phyloP scores from a whole-genome alignment of 2,797 vertebrate species.

The Anguilla marmorata region DNA sequence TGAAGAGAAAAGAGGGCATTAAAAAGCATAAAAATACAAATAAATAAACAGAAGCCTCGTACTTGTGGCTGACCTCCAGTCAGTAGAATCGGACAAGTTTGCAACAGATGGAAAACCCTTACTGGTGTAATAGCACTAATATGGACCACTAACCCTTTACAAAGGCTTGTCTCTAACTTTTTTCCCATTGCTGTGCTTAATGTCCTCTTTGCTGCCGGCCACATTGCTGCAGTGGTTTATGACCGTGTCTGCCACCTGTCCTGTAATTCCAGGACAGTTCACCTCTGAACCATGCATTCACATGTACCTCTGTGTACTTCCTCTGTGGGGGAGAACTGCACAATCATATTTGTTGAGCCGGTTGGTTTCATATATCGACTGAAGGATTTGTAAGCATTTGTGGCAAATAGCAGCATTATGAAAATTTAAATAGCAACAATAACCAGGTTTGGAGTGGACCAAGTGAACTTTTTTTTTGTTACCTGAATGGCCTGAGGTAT shows the following conservation, averaged over 20 bases:
- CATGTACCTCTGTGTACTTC: not conserved
- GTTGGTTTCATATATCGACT: not conserved
- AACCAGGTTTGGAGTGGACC: not conserved
- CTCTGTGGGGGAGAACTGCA: not conserved
- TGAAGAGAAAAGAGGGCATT: too few relatives aligned
- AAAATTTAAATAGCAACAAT: not conserved
- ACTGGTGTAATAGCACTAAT: conserved; percentile 54
- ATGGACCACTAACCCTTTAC: conserved; percentile 62
- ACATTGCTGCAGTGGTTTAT: conserved; percentile 65
- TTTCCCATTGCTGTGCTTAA: conserved; percentile 62
- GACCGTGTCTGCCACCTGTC: conserved; percentile 71
- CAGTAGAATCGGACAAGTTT: not conserved
- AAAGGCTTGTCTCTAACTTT: conserved; percentile 67
- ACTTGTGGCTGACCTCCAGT: not conserved
- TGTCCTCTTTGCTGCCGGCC: conserved; percentile 70
- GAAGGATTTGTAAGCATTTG: conserved; percentile 16
- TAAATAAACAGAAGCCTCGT: not conserved
- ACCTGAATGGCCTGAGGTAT: not conserved
- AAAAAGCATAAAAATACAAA: not conserved
- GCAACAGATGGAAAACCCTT: conserved; percentile 49
- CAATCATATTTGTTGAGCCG: not conserved
- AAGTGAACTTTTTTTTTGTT: conserved; percentile 8
- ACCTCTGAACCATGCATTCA: conserved; percentile 34
- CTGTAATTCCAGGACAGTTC: conserved; percentile 57
- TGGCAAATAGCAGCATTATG: not conserved